phyloP scores from a whole-genome alignment of 2,113 vertebrate species.

The Polyodon spathula region DNA sequence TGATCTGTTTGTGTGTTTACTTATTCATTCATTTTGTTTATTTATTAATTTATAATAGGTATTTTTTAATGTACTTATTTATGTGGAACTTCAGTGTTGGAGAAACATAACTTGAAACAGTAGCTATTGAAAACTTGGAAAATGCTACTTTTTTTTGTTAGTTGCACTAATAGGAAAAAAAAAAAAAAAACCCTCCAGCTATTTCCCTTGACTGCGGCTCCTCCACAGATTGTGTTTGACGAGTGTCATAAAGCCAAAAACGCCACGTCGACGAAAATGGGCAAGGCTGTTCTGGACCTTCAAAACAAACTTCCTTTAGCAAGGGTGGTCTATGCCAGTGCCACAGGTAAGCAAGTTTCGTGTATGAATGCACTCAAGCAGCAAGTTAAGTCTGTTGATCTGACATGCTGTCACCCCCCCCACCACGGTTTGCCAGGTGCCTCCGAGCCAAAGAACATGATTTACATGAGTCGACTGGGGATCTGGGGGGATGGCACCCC shows the following conservation, averaged over 20 bases:
- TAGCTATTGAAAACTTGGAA: too few species aligned
- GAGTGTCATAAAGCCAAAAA: conserved; percentile 99
- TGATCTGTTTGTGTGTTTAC: background rate
- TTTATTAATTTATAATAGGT: background rate
- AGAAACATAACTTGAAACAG: too few species aligned
- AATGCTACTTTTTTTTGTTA: background rate
- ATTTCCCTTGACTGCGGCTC: conserved; percentile 56
- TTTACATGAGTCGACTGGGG: conserved; percentile 97
- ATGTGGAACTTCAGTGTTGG: too few species aligned
- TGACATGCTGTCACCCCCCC: background rate
- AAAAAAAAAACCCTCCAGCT: background rate
- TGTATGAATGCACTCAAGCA: too few species aligned
- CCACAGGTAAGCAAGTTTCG: conserved; percentile 67
- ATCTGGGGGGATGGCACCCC: conserved; percentile 96
- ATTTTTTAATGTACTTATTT: conserved; percentile 13
- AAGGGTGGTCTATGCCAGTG: conserved; percentile 93
- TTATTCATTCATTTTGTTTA: background rate
- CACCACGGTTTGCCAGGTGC: conserved; percentile 62
- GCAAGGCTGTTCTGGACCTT: conserved; percentile 91
- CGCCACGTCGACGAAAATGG: conserved; percentile 94
- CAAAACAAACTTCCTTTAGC: conserved; percentile 88
- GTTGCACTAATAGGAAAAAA: too few species aligned
- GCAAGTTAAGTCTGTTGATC: background rate
- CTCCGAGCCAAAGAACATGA: conserved; percentile 99
- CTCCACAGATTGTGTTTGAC: conserved; percentile 83